phyloP scores from a whole-genome alignment of 2,113 vertebrate species.

The Hydrochoerus hydrochaeris region DNA sequence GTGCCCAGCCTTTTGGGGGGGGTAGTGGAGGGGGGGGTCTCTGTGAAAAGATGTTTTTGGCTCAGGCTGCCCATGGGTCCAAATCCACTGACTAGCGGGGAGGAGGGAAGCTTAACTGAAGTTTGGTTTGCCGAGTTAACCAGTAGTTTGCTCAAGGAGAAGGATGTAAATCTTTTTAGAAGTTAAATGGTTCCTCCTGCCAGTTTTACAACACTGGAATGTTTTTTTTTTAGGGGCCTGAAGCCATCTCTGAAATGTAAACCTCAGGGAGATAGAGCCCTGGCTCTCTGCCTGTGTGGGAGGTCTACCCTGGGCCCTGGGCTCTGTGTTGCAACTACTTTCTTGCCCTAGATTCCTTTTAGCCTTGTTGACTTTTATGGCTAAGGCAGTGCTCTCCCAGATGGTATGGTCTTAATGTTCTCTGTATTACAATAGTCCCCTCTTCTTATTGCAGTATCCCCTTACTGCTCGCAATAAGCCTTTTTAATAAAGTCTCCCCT shows the following conservation, averaged over 20 bases:
- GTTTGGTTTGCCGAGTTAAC: not conserved
- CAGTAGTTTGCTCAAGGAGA: not conserved
- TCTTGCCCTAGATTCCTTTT: not conserved
- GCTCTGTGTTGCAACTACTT: not conserved
- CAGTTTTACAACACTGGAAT: constrained; percentile 33
- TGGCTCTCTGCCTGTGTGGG: not conserved
- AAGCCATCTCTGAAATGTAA: constrained; percentile 53
- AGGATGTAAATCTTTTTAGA: not conserved
- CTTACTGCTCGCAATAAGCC: not conserved
- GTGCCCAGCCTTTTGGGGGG: not conserved
- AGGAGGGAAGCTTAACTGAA: not conserved
- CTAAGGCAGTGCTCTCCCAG: not conserved
- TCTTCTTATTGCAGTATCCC: not conserved
- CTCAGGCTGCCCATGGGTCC: not conserved
- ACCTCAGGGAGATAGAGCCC: not conserved
- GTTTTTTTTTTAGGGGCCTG: not conserved
- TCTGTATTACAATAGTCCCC: not conserved
- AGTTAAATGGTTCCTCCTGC: not conserved
- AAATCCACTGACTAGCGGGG: not conserved
- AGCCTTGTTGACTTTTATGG: not conserved
- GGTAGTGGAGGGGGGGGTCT: not conserved
- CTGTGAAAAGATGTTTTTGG: not conserved
- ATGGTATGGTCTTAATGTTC: not conserved
- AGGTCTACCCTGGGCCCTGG: not conserved
- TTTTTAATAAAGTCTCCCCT: not conserved